These are phyloP conservation scores for Psettodes erumei DNA, from an alignment of 2,113 vertebrate genomes.

Conservation along the genomic window DNA sequence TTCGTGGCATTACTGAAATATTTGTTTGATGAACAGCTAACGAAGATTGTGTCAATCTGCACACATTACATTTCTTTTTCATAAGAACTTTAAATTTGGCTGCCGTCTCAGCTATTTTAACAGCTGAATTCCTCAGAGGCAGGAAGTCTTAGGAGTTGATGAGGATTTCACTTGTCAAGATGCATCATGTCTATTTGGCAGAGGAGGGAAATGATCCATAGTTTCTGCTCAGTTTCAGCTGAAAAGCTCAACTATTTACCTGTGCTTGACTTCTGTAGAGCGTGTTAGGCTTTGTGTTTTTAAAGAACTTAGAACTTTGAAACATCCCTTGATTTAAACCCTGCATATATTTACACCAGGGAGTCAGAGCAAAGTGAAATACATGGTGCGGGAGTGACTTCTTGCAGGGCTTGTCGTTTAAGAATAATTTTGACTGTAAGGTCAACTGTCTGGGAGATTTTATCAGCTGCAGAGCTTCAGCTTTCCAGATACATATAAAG, in stretches of 20 bases:
- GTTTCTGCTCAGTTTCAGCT: conserved; percentile 8
- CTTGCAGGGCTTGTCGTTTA: too few relatives aligned
- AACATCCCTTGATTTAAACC: not conserved
- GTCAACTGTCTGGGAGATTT: not conserved
- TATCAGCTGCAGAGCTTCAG: conserved; percentile 10
- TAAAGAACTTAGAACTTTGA: not conserved
- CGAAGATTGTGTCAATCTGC: not conserved
- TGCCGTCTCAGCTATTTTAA: not conserved
- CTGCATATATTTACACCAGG: not conserved
- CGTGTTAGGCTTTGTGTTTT: not conserved
- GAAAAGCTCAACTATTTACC: not conserved
- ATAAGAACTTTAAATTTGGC: not conserved
- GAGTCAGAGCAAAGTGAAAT: not conserved
- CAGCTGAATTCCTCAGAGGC: not conserved
- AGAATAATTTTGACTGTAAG: not conserved
- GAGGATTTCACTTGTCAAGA: conserved; percentile 2
- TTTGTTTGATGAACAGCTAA: not conserved
- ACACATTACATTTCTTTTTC: not conserved
- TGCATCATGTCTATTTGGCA: conserved; percentile 2
- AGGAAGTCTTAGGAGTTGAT: not conserved
- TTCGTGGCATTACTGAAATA: too few relatives aligned
- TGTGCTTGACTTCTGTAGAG: not conserved
- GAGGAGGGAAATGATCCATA: not conserved
- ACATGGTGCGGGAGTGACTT: not conserved
- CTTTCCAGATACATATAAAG: conserved; percentile 32